phyloP scores from a whole-genome alignment of 2,113 vertebrate species.

The Connochaetes taurinus region DNA sequence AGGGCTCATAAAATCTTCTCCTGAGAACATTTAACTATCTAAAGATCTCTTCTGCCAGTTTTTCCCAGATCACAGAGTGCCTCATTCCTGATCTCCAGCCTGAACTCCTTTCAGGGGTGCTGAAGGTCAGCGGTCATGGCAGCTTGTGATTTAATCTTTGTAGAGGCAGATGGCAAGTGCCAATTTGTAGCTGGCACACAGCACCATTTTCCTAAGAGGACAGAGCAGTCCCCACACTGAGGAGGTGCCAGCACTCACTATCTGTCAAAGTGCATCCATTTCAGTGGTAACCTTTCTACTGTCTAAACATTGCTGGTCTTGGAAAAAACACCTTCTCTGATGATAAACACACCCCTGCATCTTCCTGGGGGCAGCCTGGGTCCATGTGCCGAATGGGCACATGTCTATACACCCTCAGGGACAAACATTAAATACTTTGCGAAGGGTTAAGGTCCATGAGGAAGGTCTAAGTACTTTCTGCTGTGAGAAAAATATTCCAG shows the following conservation, averaged over 20 bases:
- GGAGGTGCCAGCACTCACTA: neutral
- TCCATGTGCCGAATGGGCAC: neutral
- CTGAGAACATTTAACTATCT: neutral
- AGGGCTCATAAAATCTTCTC: neutral
- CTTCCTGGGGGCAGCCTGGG: neutral
- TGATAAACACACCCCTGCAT: neutral
- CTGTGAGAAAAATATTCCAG: neutral
- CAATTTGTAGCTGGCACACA: neutral
- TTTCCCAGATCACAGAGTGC: neutral
- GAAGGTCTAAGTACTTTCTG: neutral
- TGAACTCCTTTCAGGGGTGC: neutral
- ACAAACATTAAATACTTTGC: neutral
- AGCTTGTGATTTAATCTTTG: neutral
- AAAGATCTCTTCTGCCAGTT: neutral
- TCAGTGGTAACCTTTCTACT: neutral
- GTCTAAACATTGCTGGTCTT: neutral
- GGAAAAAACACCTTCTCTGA: neutral
- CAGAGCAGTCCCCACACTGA: neutral
- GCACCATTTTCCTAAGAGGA: neutral
- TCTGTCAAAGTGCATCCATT: neutral
- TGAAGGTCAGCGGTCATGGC: neutral
- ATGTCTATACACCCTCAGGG: neutral
- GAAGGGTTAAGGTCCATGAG: neutral
- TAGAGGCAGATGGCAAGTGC: neutral
- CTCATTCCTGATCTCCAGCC: neutral